Base-by-base conservation (phyloP, 2,113 vertebrate genomes). In the Naja naja region DNA sequence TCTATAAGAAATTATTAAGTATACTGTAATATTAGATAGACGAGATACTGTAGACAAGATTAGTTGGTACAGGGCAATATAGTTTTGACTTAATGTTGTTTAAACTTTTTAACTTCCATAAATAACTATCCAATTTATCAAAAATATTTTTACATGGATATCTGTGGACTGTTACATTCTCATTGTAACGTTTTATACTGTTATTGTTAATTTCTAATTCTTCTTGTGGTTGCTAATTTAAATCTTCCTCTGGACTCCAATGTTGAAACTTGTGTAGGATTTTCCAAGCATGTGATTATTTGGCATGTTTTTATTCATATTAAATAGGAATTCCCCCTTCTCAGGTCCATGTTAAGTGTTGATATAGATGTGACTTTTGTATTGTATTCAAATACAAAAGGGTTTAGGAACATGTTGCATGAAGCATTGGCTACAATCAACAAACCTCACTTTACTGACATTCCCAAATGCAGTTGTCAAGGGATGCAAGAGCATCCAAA, bases 31-130 rank as follows among this genome's bases (percentile, higher is more conserved):
- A 58, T 16, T 0, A 89, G 0, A 0, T 91, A 3, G 0, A 0
- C 81, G 74, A 81, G 34, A 39, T 81, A 39, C 6, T 81, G 87
- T 89, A 93, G 91, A 91, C n/a, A 52, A 94, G 91, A 64, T 27
- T 89, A 89, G 85, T 25, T 5, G 92, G 55, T 92, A 95, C 94
- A 92, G 18, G n/a, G 85, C 90, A 3, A 92, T 2, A 11, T 14
- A 3, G 89, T 8, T 27, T 54, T n/a, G 39, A 52, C 60, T 52
- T n/a, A 56, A 81, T 53, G 92, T 60, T 22, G 30, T 55, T 54
- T 85, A n/a, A 94, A 93, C 92, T 90, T 93, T 88, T 90, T 30
- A 94, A 94, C 87, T 90, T 88, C 91, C 55, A 88, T 87, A 85
- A 91, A 93, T 93, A 86, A 16, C 27, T 43, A 43, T 23, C 1